Evolutionary conservation across 2,888 invertebrate genomes (phyloP), one percentile per base, ranked within the genome.

Genomic region (Heliconius aoede): DNA sequence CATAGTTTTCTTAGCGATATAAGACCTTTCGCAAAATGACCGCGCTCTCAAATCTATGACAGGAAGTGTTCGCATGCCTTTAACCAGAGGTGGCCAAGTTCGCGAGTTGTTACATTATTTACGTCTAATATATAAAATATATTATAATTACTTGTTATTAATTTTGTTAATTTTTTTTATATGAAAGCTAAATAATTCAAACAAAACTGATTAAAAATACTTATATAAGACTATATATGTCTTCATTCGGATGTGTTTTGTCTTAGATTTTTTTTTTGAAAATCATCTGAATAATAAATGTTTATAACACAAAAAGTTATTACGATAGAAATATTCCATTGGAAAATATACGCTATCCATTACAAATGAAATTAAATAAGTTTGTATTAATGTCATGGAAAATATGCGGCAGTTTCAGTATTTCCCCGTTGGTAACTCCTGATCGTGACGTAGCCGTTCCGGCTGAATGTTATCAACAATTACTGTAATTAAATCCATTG

Each of bases 61-160:
- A 88, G 94, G 94, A 94, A 94, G 87, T 85, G 83, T 83, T 85
- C 88, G 90, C 91, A 89, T 94, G 84, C 92, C 93, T 89, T 89
- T 90, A 85, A 84, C 85, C 93, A 92, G 92, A 82, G 85, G 87
- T 87, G 80, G 83, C 77, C 86, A 92, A 92, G 82, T 82, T 32
- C 83, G 80, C 74, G 72, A 68, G 76, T 72, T 72, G 67, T 75
- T 76, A 76, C 80, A 60, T 7, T 26, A 60, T 5, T 58, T 36
- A 58, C 1, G 9, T 24, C 11, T 71, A 15, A 30, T 55, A 71
- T 21, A 13, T 46, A 58, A 58, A 24, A 60, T 11, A 46, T 30
- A n/a, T 0, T 51, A 9, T 40, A 21, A 40, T 40, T 40, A 67
- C 26, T 40, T 26, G 15, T 24, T 18, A 18, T 46, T 46, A 18